Percentiles rank a stretch among this genome's conserved stretches.
phyloP scores from a whole-genome alignment of 2,113 vertebrate genomes.

The Rhynchomys soricoides region DNA sequence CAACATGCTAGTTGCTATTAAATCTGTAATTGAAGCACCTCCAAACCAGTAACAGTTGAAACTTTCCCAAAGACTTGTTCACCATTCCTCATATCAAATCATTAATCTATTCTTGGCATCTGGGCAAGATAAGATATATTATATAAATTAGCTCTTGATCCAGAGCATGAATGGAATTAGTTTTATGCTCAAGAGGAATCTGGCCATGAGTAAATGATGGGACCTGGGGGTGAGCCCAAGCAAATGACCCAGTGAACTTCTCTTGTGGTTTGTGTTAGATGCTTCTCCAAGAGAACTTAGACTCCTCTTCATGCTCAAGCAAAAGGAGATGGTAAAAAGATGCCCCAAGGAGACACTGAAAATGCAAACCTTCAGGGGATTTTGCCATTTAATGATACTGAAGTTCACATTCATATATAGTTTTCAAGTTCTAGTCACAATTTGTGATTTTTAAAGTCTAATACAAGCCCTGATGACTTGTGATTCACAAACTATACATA shows the following conservation, averaged over 20 bases:
- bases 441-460: slow-evolving; percentile 32
- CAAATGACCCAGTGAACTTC: slow-evolving; percentile 14
- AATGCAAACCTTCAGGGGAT: slow-evolving; percentile 12
- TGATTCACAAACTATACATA: background rate
- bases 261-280: slow-evolving; percentile 7
- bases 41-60: slow-evolving; percentile 40
- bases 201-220: slow-evolving; percentile 26
- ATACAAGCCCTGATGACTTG: background rate
- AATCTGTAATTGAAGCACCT: slow-evolving; percentile 51
- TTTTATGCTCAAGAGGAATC: slow-evolving; percentile 59
- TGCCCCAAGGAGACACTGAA: slow-evolving; percentile 4
- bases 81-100: slow-evolving; percentile 50
- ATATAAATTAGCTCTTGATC: slow-evolving; percentile 55
- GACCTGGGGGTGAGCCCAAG: background rate
- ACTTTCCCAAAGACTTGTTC: slow-evolving; percentile 59
- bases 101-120: slow-evolving; percentile 65
- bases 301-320: background rate
- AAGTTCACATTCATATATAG: background rate
- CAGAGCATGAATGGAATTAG: slow-evolving; percentile 58
- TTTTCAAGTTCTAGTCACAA: background rate
- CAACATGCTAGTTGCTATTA: slow-evolving; percentile 38
- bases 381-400: slow-evolving; percentile 9
- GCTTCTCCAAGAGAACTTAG: background rate
- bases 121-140: slow-evolving; percentile 58
- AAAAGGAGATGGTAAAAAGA: background rate